Evolutionary conservation across 2,797 vertebrate species (phyloP).

Genomic region (Tenualosa thibaudeaui): DNA sequence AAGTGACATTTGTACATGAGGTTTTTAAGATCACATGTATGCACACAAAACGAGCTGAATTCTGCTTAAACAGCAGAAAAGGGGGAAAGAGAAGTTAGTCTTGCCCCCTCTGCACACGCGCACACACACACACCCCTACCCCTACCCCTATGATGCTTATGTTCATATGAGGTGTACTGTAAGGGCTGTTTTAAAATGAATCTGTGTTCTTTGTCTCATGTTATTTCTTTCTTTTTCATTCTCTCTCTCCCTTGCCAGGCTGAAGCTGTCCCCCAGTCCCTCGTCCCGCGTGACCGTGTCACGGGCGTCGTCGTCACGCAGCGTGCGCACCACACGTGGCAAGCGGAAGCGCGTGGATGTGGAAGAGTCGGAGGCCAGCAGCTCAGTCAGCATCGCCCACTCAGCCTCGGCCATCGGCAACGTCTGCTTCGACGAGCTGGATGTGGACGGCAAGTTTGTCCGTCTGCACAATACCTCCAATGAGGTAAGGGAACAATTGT

Average conservation of each 20-base stretch:
- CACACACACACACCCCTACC: no score
- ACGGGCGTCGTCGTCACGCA: constrained; percentile 82
- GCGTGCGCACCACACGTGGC: constrained; percentile 74
- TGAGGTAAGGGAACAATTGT: constrained; percentile 69
- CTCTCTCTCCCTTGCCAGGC: constrained; percentile 57
- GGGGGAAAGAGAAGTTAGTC: not conserved
- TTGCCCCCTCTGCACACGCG: no score
- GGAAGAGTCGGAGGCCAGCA: constrained; percentile 88
- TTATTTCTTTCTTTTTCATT: not conserved
- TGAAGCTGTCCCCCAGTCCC: constrained; percentile 84
- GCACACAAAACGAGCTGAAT: not conserved
- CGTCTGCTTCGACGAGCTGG: constrained; percentile 83
- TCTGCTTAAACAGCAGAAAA: not conserved
- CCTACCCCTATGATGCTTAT: not conserved
- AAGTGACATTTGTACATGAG: not conserved
- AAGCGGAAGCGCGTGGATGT: constrained; percentile 87
- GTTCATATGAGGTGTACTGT: no score
- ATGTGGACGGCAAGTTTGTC: constrained; percentile 90
- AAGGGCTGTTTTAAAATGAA: no score
- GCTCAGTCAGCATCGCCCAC: constrained; percentile 87
- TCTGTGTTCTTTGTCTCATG: not conserved
- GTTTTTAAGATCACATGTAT: not conserved
- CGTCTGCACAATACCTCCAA: constrained; percentile 82
- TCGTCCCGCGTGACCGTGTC: constrained; percentile 85
- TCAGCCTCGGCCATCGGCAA: constrained; percentile 85